phyloP scores from a whole-genome alignment of 2,113 vertebrate species.

The Corythornis vintsioides region DNA sequence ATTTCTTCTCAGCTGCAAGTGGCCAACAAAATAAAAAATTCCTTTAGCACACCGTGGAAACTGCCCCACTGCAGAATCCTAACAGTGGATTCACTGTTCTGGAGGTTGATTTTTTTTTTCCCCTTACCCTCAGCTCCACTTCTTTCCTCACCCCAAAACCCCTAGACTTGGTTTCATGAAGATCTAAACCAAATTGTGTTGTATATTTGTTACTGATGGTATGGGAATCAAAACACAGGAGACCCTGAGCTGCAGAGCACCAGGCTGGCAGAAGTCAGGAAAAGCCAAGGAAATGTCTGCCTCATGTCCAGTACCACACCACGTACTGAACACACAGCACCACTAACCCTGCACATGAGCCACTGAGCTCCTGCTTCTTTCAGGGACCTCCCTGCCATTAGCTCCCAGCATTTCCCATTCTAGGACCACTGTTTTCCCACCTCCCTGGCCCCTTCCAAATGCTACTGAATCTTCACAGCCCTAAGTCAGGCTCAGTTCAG shows the following conservation, averaged over 20 bases:
- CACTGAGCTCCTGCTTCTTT: rapidly evolving
- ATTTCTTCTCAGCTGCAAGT: constrained; percentile 64
- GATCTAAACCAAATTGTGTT: background rate
- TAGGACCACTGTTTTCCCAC: background rate
- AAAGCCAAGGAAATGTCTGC: background rate
- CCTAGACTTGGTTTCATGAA: background rate
- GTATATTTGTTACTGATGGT: rapidly evolving
- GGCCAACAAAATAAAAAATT: background rate
- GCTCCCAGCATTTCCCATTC: background rate
- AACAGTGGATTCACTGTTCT: background rate
- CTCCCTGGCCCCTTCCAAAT: background rate
- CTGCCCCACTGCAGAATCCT: background rate
- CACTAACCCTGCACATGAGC: background rate
- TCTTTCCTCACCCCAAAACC: background rate
- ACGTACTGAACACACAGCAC: background rate
- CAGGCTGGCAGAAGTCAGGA: background rate
- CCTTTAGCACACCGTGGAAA: background rate
- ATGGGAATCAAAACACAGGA: background rate
- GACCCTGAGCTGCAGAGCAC: background rate
- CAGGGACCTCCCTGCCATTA: background rate
- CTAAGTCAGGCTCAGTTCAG: background rate
- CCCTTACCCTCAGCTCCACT: background rate
- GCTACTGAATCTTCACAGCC: background rate
- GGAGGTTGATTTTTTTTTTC: too few species aligned
- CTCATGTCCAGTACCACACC: background rate